Conservation (phyloP, 2,888 invertebrate genomes). For the Cephalotes varians region DNA sequence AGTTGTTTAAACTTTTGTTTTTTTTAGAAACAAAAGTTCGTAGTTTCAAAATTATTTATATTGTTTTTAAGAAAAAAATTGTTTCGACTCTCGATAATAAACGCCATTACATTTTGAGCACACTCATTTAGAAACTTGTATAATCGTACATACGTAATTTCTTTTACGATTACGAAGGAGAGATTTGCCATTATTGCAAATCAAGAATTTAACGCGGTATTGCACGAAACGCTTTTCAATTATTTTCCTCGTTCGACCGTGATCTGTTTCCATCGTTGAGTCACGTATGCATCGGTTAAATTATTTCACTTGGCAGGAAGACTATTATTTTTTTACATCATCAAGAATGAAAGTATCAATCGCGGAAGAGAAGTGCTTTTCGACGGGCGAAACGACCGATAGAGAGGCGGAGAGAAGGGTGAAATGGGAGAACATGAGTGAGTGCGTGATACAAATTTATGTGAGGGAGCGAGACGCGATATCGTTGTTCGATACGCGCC, state of each 20-base stretch:
- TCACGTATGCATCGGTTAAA: conserved; percentile 20
- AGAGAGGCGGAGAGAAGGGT: too few relatives aligned
- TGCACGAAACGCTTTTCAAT: conserved; percentile 26
- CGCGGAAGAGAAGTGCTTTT: not conserved
- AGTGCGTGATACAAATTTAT: conserved; percentile 34
- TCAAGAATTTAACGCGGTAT: conserved; percentile 14
- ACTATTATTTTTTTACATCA: conserved; percentile 34
- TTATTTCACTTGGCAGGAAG: not conserved
- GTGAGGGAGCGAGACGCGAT: conserved; percentile 4
- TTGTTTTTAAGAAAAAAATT: not conserved
- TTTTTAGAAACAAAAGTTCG: not conserved
- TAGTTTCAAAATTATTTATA: not conserved
- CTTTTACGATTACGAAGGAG: not conserved
- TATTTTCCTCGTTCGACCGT: conserved; percentile 26
- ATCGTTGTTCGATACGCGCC: conserved; percentile 28
- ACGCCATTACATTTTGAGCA: not conserved
- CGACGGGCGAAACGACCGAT: not conserved
- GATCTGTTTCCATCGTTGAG: conserved; percentile 3
- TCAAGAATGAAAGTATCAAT: conserved; percentile 37
- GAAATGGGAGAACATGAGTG: conserved; percentile 4
- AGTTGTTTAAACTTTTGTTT: not conserved
- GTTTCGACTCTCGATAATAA: not conserved
- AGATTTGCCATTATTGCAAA: not conserved
- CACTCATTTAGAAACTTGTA: not conserved
- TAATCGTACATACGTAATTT: not conserved